Evolutionary conservation across 2,113 vertebrate species (phyloP), one percentile per base, ranked within the genome.

Genomic region (Lampris megalopsis): DNA sequence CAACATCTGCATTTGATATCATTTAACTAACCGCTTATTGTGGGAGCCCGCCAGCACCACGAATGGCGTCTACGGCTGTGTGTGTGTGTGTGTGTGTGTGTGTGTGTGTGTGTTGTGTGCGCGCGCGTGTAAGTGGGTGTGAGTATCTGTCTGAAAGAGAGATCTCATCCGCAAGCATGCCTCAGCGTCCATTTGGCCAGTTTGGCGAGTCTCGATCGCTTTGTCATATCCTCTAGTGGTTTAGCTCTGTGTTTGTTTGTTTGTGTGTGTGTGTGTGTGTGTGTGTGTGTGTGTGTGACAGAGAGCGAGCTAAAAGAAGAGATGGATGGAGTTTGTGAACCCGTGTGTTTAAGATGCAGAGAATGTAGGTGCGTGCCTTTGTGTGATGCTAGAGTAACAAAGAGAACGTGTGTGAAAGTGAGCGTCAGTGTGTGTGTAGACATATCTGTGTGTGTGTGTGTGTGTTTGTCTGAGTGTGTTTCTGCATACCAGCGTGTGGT

Each of bases 1-100:
- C 91, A 92, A 92, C 93, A 94, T 93, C 92, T 94, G 93, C 89
- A 84, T 94, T 87, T 92, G 89, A 93, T 94, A 92, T 91, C 74
- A 84, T 90, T 91, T 89, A 91, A 90, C 87, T 86, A 91, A 92
- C 89, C 88, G 73, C 91, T 89, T 91, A 89, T 87, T 91, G 91
- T 88, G 91, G 88, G 88, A 93, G 92, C 83, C 89, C 87, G 79
- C 86, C 88, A 89, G 86, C 82, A 86, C 83, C 85, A 85, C 73
- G 82, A 86, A 91, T 87, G 91, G 89, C 89, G 88, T 91, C 90
- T 87, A 82, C 81, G 43, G 35, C 70, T 60, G 74, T 76, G 77
- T 85, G 86, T 77, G 81, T 78, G 85, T 83, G 80, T 84, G 86
- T 88, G 83, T 87, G 79, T 9, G 52, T 77, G 80, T 50, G 80